These are phyloP conservation scores for Thereva nobilitata DNA, from an alignment of 2,888 invertebrate genomes.

Conservation along the genomic window DNA sequence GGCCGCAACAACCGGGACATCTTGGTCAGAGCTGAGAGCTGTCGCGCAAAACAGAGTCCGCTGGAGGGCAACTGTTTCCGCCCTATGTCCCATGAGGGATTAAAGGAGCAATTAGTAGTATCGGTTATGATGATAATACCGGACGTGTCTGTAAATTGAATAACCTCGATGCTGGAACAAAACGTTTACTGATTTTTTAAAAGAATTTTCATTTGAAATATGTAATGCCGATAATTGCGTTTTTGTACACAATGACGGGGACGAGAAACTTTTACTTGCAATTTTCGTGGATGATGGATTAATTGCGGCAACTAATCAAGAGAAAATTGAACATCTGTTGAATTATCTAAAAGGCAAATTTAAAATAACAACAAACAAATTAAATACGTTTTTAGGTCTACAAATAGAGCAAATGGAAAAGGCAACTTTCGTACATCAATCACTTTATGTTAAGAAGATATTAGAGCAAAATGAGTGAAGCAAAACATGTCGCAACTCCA, in stretches of 20 bases:
- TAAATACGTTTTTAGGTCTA: conserved; percentile 37
- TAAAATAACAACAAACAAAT: conserved; percentile 31
- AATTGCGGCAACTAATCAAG: conserved; percentile 39
- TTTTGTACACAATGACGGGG: too few relatives aligned
- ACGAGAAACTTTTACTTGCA: conserved; percentile 40
- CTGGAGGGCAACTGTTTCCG: too few relatives aligned
- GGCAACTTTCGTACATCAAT: conserved; percentile 38
- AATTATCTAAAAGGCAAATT: conserved; percentile 28
- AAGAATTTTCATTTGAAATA: not conserved
- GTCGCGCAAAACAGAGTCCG: too few relatives aligned
- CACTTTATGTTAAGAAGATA: conserved; percentile 36
- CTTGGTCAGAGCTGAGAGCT: too few relatives aligned
- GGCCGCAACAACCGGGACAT: too few relatives aligned
- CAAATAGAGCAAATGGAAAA: conserved; percentile 27
- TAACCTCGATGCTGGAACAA: too few relatives aligned
- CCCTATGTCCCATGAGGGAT: too few relatives aligned
- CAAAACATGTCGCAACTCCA: conserved; percentile 34
- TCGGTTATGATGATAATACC: too few relatives aligned
- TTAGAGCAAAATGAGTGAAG: conserved; percentile 31
- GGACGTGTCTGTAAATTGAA: too few relatives aligned
- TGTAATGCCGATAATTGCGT: too few relatives aligned
- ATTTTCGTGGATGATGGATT: conserved; percentile 48
- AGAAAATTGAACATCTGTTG: conserved; percentile 35
- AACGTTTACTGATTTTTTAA: too few relatives aligned
- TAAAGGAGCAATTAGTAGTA: too few relatives aligned